Conservation (phyloP, 2,888 invertebrate species). For the Rosalia funebris region DNA sequence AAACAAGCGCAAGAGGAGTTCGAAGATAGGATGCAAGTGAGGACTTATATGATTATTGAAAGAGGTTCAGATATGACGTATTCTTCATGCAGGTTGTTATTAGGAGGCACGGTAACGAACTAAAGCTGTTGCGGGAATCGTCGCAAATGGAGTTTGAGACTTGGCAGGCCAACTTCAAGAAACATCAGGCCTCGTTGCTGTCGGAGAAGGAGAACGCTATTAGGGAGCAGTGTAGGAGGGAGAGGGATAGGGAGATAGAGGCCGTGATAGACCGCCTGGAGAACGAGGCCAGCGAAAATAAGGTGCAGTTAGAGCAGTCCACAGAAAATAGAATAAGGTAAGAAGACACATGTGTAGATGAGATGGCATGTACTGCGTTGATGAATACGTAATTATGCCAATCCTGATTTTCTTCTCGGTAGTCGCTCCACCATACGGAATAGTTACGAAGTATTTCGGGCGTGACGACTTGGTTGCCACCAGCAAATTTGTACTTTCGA, state of each 20-base stretch:
- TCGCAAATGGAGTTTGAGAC: constrained; percentile 71
- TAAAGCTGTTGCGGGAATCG: constrained; percentile 70
- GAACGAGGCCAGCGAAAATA: constrained; percentile 71
- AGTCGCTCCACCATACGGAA: no score
- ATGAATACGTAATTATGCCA: no score
- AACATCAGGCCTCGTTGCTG: constrained; percentile 70
- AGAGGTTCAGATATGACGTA: not conserved
- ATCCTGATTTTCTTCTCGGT: no score
- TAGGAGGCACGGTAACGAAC: constrained; percentile 66
- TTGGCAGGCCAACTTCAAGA: constrained; percentile 72
- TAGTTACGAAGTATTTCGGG: no score
- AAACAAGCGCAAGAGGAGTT: constrained; percentile 66
- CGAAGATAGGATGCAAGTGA: constrained; percentile 65
- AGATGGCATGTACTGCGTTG: no score
- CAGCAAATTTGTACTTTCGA: no score
- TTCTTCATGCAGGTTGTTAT: constrained; percentile 59
- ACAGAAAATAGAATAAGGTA: constrained; percentile 65
- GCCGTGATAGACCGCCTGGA: constrained; percentile 76
- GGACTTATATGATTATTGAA: constrained; percentile 3
- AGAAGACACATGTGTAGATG: no score
- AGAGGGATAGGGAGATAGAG: constrained; percentile 84
- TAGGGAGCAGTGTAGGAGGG: constrained; percentile 75
- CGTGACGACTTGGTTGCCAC: no score
- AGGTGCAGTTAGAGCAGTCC: constrained; percentile 71
- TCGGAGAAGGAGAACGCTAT: constrained; percentile 76